Conservation (phyloP, 2,797 vertebrate species). For the Hoplostethus atlanticus region DNA sequence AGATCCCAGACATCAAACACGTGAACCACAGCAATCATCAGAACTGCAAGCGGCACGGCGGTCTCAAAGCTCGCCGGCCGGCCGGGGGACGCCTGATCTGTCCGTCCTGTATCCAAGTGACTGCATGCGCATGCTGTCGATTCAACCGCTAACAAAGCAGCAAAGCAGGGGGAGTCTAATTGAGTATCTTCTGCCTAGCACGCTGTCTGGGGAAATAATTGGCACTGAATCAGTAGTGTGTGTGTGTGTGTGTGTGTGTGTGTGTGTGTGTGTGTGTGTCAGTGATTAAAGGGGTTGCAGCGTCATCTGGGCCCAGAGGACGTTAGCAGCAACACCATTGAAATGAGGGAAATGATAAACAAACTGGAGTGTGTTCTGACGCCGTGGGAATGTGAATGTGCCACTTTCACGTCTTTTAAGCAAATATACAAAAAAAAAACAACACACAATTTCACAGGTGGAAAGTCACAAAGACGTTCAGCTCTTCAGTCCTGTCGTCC, state of each 20-base stretch:
- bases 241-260: slow-evolving; percentile 13
- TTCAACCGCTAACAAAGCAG: slow-evolving; percentile 21
- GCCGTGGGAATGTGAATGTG: too few species aligned
- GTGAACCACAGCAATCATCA: not conserved
- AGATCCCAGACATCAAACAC: slow-evolving; percentile 9
- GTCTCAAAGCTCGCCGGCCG: slow-evolving; percentile 9
- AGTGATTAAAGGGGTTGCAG: slow-evolving; percentile 58
- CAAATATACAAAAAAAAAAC: slow-evolving; percentile 25
- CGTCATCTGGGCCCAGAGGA: slow-evolving; percentile 63
- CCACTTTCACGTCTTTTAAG: slow-evolving; percentile 41
- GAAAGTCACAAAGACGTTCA: not conserved
- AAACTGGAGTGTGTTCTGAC: slow-evolving; percentile 55
- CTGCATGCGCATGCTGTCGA: slow-evolving; percentile 10
- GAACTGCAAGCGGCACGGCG: not conserved
- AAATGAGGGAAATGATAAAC: slow-evolving; percentile 61
- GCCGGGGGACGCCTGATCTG: slow-evolving; percentile 3
- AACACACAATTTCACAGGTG: slow-evolving; percentile 15
- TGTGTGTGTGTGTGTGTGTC: slow-evolving; percentile 16
- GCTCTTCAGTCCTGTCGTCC: not conserved
- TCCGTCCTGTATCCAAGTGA: slow-evolving; percentile 15
- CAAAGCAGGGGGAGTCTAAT: slow-evolving; percentile 38
- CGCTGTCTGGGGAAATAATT: slow-evolving; percentile 46
- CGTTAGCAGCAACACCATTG: slow-evolving; percentile 41
- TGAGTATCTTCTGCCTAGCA: slow-evolving; percentile 31
- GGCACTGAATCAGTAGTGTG: slow-evolving; percentile 52